A percentile compares a stretch with the other conserved stretches of the same genome.
Conservation (phyloP, 2,113 vertebrate genomes). For the Chionodraco myersi region DNA sequence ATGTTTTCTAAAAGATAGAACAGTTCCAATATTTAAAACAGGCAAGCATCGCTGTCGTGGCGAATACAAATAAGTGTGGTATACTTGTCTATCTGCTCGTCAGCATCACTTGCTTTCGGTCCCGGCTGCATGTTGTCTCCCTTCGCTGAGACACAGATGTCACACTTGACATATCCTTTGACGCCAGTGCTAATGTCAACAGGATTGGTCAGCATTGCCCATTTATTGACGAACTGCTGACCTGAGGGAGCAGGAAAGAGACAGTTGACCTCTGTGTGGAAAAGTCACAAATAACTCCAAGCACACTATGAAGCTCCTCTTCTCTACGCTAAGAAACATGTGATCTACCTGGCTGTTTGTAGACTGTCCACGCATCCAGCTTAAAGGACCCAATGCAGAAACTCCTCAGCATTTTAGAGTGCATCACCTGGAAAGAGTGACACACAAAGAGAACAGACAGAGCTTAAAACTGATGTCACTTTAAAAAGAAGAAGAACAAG, state of each 20-base stretch:
- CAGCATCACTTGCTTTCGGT: slow-evolving; percentile 87
- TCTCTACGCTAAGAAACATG: neutral
- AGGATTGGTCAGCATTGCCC: slow-evolving; percentile 92
- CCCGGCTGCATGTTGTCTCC: slow-evolving; percentile 86
- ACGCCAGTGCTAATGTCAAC: slow-evolving; percentile 90
- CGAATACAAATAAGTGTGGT: neutral
- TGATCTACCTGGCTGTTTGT: slow-evolving; percentile 89
- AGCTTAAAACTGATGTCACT: neutral
- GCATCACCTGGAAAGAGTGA: slow-evolving; percentile 87
- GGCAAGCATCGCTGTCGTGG: no score
- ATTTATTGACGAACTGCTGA: slow-evolving; percentile 96
- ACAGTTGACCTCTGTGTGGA: neutral
- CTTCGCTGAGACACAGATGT: slow-evolving; percentile 92
- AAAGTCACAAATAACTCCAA: neutral
- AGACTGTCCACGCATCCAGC: slow-evolving; percentile 93
- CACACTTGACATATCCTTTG: slow-evolving; percentile 96
- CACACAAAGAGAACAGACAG: neutral
- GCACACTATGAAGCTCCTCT: neutral
- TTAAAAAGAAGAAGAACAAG: no score
- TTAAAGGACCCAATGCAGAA: slow-evolving; percentile 91
- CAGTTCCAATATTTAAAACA: no score
- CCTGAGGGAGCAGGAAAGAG: slow-evolving; percentile 77
- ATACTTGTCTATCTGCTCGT: slow-evolving; percentile 96
- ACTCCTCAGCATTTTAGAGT: slow-evolving; percentile 93
- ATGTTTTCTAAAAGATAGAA: no score